phyloP scores from a whole-genome alignment of 2,113 vertebrate genomes.

The Cranoglanis bouderius region DNA sequence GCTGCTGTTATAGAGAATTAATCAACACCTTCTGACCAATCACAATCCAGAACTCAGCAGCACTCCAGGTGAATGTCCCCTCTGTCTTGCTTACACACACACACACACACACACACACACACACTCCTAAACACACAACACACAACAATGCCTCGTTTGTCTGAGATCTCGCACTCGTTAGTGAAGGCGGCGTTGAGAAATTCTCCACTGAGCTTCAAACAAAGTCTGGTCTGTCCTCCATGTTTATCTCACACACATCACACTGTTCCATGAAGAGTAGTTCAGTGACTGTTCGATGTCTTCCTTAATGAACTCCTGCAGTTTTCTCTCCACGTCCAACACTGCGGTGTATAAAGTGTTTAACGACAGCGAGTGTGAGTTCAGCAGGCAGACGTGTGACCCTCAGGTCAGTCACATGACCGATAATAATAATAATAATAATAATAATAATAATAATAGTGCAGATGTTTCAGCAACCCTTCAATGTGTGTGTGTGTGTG shows the following conservation, averaged over 20 bases:
- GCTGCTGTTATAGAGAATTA: not conserved
- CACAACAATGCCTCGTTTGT: not conserved
- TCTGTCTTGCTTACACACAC: not conserved
- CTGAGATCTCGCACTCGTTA: not conserved
- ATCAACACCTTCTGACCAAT: not conserved
- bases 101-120: not conserved
- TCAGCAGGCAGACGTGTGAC: constrained; percentile 73
- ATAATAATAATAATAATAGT: not conserved
- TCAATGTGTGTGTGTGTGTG: not conserved
- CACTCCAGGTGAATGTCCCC: not conserved
- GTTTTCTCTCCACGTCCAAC: constrained; percentile 92
- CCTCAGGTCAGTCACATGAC: constrained; percentile 77
- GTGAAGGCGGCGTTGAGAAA: not conserved
- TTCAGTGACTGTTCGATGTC: not conserved
- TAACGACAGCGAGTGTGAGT: constrained; percentile 69
- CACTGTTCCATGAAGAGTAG: not conserved
- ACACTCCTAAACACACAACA: not conserved
- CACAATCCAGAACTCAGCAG: not conserved
- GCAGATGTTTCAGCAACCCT: not conserved
- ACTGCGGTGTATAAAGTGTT: constrained; percentile 89
- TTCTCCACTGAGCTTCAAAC: not conserved
- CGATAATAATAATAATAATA: not conserved
- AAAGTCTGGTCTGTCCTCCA: not conserved
- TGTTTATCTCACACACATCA: not conserved
- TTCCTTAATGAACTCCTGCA: constrained; percentile 72